A percentile compares a stretch with the other conserved stretches of the same genome.
phyloP scores from a whole-genome alignment of 2,113 vertebrate species.

The Tragelaphus buxtoni region DNA sequence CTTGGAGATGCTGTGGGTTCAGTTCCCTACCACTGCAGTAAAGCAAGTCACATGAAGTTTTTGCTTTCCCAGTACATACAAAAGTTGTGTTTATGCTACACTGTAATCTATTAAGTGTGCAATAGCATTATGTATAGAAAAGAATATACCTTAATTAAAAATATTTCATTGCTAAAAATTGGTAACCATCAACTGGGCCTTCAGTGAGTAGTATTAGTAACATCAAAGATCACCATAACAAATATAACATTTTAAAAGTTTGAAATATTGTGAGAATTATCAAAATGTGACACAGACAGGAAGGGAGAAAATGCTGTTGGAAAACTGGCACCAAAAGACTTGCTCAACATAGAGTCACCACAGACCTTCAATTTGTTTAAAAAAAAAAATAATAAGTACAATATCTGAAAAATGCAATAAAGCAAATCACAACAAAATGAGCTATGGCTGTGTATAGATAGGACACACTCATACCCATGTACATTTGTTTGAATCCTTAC shows the following conservation, averaged over 20 bases:
- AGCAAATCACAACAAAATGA: not conserved
- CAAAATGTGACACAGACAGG: not conserved
- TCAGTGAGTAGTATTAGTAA: not conserved
- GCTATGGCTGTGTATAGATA: not conserved
- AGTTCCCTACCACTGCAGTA: not conserved
- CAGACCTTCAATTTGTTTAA: not conserved
- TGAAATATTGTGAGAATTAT: not conserved
- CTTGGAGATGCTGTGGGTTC: not conserved
- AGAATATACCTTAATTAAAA: not conserved
- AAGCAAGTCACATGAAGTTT: not conserved
- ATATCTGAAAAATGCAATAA: not conserved
- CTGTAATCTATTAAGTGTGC: not conserved
- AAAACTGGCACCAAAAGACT: not conserved
- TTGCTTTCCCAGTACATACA: not conserved
- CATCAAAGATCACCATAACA: not conserved
- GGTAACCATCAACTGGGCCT: not conserved
- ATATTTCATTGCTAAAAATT: not conserved
- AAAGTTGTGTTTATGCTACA: not conserved
- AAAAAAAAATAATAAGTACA: not conserved
- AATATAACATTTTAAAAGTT: not conserved
- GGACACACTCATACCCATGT: not conserved
- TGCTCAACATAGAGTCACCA: not conserved
- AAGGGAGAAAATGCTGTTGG: not conserved
- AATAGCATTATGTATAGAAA: not conserved
- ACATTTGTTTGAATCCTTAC: not conserved